Conservation (phyloP, 2,113 vertebrate species). For the Pelmatolapia mariae region DNA sequence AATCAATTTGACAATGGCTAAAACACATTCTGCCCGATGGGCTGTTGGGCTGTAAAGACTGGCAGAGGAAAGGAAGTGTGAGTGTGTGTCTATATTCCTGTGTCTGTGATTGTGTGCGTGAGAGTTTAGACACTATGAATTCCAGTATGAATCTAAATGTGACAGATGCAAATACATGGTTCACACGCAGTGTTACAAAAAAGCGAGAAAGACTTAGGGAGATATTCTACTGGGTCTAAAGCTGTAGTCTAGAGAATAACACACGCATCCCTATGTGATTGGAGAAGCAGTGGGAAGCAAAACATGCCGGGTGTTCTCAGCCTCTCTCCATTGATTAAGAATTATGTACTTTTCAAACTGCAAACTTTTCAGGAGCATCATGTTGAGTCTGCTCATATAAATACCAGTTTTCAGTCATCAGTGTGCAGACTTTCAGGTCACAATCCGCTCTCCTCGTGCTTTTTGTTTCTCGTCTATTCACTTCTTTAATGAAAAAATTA, state of each 20-base stretch:
- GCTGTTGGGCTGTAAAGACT: constrained; percentile 61
- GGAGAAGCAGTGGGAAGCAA: constrained; percentile 26
- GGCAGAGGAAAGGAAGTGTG: constrained; percentile 7
- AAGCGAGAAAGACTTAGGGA: background rate
- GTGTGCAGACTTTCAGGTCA: background rate
- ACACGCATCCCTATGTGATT: background rate
- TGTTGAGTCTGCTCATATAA: background rate
- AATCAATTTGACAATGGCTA: constrained; percentile 81
- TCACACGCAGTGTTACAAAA: background rate
- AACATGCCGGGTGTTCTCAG: constrained; percentile 14
- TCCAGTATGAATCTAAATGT: constrained; percentile 7
- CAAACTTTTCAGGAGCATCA: background rate
- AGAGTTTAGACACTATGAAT: background rate
- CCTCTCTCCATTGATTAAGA: constrained; percentile 45
- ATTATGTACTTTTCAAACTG: constrained; percentile 37
- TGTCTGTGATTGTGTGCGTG: background rate
- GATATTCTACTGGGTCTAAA: background rate
- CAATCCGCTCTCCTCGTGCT: background rate
- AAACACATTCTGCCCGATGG: constrained; percentile 81
- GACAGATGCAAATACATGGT: background rate
- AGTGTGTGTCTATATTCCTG: constrained; percentile 31
- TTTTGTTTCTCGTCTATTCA: background rate
- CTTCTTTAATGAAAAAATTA: background rate
- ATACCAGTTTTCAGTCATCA: background rate
- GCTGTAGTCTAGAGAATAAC: constrained; percentile 29